Percentiles rank a stretch among this genome's conserved stretches.
These are phyloP conservation scores for Sebastes taczanowskii DNA, from an alignment of 2,797 vertebrate species.

Conservation along the genomic window DNA sequence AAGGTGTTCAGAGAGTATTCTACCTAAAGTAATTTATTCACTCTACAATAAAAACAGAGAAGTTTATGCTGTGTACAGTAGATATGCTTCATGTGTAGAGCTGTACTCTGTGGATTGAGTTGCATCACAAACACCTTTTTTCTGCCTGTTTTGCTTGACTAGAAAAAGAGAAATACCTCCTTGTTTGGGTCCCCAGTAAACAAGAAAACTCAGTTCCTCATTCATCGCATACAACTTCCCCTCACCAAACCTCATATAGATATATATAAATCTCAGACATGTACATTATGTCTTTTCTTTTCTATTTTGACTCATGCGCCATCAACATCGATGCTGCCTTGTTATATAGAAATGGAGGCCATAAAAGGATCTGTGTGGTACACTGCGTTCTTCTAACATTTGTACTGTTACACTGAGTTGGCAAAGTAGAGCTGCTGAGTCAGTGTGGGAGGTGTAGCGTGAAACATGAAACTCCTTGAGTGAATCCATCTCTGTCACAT, in stretches of 20 bases:
- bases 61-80: not conserved
- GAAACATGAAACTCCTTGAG: conserved; percentile 24
- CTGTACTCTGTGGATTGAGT: not conserved
- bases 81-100: conserved; percentile 5
- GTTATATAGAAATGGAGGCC: not conserved
- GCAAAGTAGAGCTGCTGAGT: conserved; percentile 35
- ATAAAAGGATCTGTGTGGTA: not conserved
- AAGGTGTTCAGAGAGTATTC: not conserved
- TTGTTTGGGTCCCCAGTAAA: not conserved
- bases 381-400: not conserved
- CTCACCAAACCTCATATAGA: not conserved
- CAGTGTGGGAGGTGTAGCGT: not conserved
- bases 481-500: conserved; percentile 29
- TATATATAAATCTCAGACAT: not conserved
- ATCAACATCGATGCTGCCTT: not conserved
- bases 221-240: not conserved
- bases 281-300: not conserved
- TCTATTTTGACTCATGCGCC: not conserved
- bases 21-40: not conserved
- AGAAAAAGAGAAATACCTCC: conserved; percentile 6
- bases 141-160: not conserved
- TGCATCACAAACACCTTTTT: not conserved
- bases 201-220: conserved; percentile 37
- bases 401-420: not conserved
- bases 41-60: not conserved